Evolutionary conservation across 2,797 vertebrate species (phyloP), one percentile per base, ranked within the genome.

Genomic region (Poeciliopsis presidionis): DNA sequence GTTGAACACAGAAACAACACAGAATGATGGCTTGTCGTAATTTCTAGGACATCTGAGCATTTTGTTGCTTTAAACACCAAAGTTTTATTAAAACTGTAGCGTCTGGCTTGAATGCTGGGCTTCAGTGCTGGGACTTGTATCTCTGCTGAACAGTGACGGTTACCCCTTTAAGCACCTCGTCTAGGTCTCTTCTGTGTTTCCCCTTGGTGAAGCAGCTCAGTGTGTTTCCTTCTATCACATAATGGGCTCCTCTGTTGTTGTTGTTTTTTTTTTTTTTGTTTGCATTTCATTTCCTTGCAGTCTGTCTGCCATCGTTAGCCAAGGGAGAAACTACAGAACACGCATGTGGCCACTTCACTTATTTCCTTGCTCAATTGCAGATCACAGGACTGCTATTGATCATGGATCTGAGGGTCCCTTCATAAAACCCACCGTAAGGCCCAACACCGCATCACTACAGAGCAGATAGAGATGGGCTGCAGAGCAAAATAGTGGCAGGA

Each of bases 301-400:
- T 74, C 81, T 77, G 41, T 77, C 84, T 87, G 75, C 76, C 71
- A 55, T 92, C 75, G 59, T 88, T 89, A 89, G 85, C 85, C 86
- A 63, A 74, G 78, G 82, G 83, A 90, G 57, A 71, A n/a, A 74
- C 85, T 75, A 43, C 30, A 47, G 80, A 83, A 67, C 84, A 53
- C 1, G 4, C 28, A 11, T 78, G 77, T 78, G 73, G 55, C 73
- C 70, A 69, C 75, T 86, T 86, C 41, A 28, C 80, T 80, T 77
- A 71, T 81, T 72, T 22, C 8, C 73, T 77, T 5, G 16, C 84
- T 89, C 88, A 82, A 82, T 81, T 63, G 85, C 81, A 78, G 80
- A 88, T 87, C 88, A 85, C 18, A 89, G 71, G 74, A 18, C 57
- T 2, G 25, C 79, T 83, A 83, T 88, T 91, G 90, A 93, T 93